Evolutionary conservation across 1,140 invertebrate species (phyloP), one percentile per base, ranked within the genome.

Genomic region (Leptinotarsa undecemlineata): DNA sequence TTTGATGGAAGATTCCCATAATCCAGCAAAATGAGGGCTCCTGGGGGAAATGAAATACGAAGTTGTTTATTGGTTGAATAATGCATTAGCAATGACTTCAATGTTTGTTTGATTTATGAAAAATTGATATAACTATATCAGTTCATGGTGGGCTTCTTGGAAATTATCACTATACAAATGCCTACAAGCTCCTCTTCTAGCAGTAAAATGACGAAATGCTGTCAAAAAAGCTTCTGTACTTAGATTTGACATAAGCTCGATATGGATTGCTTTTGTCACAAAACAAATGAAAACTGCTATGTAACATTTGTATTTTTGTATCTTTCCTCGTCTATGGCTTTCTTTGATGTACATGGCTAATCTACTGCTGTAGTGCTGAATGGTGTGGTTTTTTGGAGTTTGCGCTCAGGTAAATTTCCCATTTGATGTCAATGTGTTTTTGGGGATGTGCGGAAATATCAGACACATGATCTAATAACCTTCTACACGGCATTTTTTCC

Each of bases 271-370:
- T 15, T 78, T 78, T 0, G 80, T 84, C 0, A 76, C 72, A 0
- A 82, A 68, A 21, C 85, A 85, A 0, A 83, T 82, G 48, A 86
- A 86, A 19, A 86, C 14, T 1, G 79, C 79, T 6, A 86, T 79
- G 69, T 82, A 85, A 11, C 69, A 66, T 73, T 86, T 86, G 2
- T 64, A 74, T 3, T 72, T 75, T 0, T 51, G 57, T 15, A 73
- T 74, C 60, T 78, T 72, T 1, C 77, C 75, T n/a, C n/a, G 14
- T 57, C n/a, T 57, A n/a, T 57, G 14, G n/a, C 51, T 57, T 4
- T 57, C 51, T n/a, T 71, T 76, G 20, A 78, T 76, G 73, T 74
- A 13, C 17, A 72, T 68, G 14, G 83, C 64, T 83, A 85, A 75
- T 86, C 84, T 2, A 84, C 70, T n/a, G 82, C 78, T 8, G 68